Evolutionary conservation across 2,888 invertebrate species (phyloP), one percentile per base, ranked within the genome.

Genomic region (Diarsia dahlii): DNA sequence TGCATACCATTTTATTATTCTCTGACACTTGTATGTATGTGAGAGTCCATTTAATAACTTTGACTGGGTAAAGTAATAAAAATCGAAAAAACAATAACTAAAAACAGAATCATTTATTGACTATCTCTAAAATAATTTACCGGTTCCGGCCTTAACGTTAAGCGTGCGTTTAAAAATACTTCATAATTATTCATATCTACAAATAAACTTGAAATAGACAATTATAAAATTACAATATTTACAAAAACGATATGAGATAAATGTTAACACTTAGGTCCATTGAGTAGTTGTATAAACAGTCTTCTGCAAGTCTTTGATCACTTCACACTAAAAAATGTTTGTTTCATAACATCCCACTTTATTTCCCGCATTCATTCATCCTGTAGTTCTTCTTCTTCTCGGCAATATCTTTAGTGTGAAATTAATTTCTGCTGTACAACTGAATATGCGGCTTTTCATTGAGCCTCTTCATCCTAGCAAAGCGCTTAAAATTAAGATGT

Each of bases 401-500:
- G 34, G 65, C 48, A 67, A 77, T 46, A 60, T 81, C 81, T 84
- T 89, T 85, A 74, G 82, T 82, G 39, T 74, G 65, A 78, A 77
- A 81, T 81, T 84, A 78, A 89, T 89, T 88, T 91, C 89, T 89
- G 89, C 89, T 91, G 91, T 90, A 90, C 89, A 92, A 90, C 89
- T 86, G 90, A 89, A 88, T 87, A 87, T 88, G 81, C 86, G 89
- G 86, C 90, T 87, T 86, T 83, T 88, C 88, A 88, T 90, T 88
- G 88, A 90, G 91, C 89, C 88, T 92, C 92, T 89, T 91, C 92
- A 92, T 94, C 94, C 94, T 94, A 94, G 90, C 90, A 90, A 93
- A 93, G 92, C 92, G 93, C 92, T 91, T 92, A 93, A 95, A 95
- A 95, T 90, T 89, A 93, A 91, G 91, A 92, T 92, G 92, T 91